Evolutionary conservation across 2,888 invertebrate genomes (phyloP).

Genomic region (Trichacis sp.): DNA sequence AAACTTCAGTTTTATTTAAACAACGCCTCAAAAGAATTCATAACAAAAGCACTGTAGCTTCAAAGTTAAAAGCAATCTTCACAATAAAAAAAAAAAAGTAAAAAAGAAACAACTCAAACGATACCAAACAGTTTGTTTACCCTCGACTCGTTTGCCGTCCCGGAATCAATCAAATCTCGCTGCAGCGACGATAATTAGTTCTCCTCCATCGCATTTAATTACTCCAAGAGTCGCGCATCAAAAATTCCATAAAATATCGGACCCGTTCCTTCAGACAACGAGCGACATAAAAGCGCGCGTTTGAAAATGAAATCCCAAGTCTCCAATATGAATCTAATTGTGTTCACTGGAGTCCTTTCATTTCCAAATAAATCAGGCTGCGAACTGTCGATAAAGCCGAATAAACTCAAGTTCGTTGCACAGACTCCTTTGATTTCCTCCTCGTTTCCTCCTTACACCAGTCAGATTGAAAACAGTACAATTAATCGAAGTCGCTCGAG

Average conservation of each 20-base stretch:
- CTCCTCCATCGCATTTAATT: not conserved
- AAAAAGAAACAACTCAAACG: too few relatives aligned
- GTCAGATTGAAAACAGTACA: constrained; percentile 39
- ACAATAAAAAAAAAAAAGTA: too few relatives aligned
- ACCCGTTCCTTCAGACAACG: too few relatives aligned
- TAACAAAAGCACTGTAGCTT: too few relatives aligned
- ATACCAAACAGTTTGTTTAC: too few relatives aligned
- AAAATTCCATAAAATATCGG: not conserved
- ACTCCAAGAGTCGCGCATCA: not conserved
- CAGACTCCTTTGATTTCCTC: constrained; percentile 42
- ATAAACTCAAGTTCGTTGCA: constrained; percentile 35
- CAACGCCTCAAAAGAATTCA: too few relatives aligned
- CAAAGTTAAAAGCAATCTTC: too few relatives aligned
- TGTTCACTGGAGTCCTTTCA: constrained; percentile 13
- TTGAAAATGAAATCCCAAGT: not conserved
- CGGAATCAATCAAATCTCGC: not conserved
- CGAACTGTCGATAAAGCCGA: constrained; percentile 32
- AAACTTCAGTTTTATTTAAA: too few relatives aligned
- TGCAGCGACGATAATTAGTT: not conserved
- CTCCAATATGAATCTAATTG: constrained; percentile 17
- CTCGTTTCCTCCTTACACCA: constrained; percentile 27
- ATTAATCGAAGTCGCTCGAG: constrained; percentile 42
- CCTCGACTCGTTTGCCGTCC: too few relatives aligned
- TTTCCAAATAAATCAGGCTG: constrained; percentile 30
- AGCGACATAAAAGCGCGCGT: too few relatives aligned